Percentiles rank a stretch among this genome's conserved stretches.
phyloP scores from a whole-genome alignment of 2,797 vertebrate species.

The Vireo griseus region DNA sequence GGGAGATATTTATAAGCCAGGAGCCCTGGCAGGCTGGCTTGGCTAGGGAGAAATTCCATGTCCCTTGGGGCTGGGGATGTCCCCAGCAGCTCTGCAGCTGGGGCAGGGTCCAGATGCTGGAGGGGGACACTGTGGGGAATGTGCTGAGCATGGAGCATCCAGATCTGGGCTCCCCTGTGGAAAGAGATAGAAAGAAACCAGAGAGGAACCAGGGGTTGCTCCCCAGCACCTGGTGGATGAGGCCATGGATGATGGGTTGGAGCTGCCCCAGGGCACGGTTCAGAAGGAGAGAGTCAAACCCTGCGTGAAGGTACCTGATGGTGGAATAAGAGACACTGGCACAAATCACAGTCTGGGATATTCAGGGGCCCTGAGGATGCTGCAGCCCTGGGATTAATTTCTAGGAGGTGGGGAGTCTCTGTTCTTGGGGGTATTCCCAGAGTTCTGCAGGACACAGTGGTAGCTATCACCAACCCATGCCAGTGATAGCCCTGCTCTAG shows the following conservation, averaged over 20 bases:
- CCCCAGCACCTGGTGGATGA: neutral
- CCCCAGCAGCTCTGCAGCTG: neutral
- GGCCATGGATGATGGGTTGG: fast-evolving
- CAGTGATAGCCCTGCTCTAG: fast-evolving
- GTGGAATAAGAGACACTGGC: neutral
- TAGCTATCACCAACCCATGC: fast-evolving
- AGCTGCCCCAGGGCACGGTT: neutral
- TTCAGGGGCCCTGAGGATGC: neutral
- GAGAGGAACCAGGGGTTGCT: neutral
- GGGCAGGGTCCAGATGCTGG: neutral
- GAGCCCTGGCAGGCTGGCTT: constrained; percentile 24
- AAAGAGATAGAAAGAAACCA: neutral
- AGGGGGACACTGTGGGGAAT: neutral
- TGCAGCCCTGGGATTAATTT: neutral
- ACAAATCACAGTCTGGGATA: neutral
- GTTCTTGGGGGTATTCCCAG: neutral
- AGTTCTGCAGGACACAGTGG: neutral
- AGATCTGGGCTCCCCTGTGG: fast-evolving
- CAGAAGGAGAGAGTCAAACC: neutral
- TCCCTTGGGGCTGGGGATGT: neutral
- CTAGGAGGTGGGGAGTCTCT: neutral
- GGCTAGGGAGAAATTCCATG: neutral
- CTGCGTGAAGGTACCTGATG: neutral
- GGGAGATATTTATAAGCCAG: constrained; percentile 55
- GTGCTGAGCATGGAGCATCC: fast-evolving